A percentile compares a stretch with the other conserved stretches of the same genome.
Evolutionary conservation across 2,888 invertebrate genomes (phyloP).

Genomic region (Nomada ruficornis): DNA sequence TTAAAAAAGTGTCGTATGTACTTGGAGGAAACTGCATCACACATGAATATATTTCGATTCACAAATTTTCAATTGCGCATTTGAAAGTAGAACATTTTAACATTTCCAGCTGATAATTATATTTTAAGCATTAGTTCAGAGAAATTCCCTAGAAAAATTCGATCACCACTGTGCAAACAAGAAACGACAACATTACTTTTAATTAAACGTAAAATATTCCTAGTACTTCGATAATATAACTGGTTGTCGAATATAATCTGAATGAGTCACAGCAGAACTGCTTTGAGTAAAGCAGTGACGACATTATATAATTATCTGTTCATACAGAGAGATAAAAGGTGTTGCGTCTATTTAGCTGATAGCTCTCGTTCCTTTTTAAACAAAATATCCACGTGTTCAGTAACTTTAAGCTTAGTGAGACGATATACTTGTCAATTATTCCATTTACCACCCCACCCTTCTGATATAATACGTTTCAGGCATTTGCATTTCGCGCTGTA

Average conservation of each 20-base stretch:
- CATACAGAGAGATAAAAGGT: conserved; percentile 2
- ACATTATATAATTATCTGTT: conserved; percentile 38
- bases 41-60: too few species aligned
- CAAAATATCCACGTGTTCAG: neutral
- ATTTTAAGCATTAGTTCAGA: too few species aligned
- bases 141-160: too few species aligned
- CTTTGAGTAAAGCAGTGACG: conserved; percentile 14
- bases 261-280: neutral
- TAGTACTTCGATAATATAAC: neutral
- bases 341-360: neutral
- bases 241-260: neutral
- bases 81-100: too few species aligned
- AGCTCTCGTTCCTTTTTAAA: neutral
- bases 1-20: too few species aligned
- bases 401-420: neutral
- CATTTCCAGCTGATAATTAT: too few species aligned
- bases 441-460: neutral
- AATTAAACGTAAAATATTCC: conserved; percentile 16
- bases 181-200: too few species aligned
- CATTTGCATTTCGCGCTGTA: conserved; percentile 46
- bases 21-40: too few species aligned
- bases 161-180: too few species aligned
- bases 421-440: neutral
- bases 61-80: too few species aligned
- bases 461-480: too few species aligned